phyloP scores from a whole-genome alignment of 2,797 vertebrate genomes.

The Pseudomugil gertrudae region DNA sequence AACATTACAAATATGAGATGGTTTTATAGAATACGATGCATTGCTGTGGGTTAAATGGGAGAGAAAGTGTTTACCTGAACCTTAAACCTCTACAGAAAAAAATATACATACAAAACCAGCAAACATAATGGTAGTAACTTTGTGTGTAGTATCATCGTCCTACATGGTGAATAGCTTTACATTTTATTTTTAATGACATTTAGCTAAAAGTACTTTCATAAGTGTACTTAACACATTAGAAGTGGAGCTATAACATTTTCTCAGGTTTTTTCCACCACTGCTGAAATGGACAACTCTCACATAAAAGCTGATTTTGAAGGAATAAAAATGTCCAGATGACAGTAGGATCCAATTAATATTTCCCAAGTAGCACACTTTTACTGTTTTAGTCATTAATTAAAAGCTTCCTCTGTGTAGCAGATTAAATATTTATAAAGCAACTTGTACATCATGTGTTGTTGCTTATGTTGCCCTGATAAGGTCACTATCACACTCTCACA shows the following conservation, averaged over 20 bases:
- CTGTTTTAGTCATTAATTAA: constrained; percentile 29
- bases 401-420: constrained; percentile 22
- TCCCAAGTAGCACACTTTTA: constrained; percentile 24
- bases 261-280: neutral
- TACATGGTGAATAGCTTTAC: neutral
- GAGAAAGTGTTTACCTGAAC: neutral
- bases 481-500: constrained; percentile 1
- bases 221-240: neutral
- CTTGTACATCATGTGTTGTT: neutral
- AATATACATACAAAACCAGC: neutral
- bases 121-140: neutral
- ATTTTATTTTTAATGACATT: neutral
- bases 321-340: constrained; percentile 41
- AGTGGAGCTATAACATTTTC: neutral
- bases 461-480: neutral
- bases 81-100: neutral
- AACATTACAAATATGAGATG: neutral
- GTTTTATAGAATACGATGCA: neutral
- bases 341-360: constrained; percentile 42
- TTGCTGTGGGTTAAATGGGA: neutral
- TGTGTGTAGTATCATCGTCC: neutral
- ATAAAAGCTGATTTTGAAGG: constrained; percentile 30
- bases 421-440: neutral
- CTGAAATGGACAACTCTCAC: constrained; percentile 36
- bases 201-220: neutral